A percentile compares a stretch with the other conserved stretches of the same genome.
phyloP scores from a whole-genome alignment of 2,797 vertebrate species.

The Schizothorax lantsangensis region DNA sequence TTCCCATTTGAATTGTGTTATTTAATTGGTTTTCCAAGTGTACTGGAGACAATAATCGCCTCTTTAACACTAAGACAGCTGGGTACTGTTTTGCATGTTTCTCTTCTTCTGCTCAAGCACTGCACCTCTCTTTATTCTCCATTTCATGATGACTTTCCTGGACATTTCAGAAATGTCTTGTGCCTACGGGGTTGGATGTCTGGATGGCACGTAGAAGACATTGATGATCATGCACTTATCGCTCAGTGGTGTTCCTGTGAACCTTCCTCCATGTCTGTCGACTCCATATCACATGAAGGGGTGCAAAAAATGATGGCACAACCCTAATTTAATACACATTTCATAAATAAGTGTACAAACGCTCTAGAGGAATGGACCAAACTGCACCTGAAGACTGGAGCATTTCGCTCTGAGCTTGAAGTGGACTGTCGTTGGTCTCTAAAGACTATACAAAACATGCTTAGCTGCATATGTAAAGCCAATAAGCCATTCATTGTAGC shows the following conservation, averaged over 20 bases:
- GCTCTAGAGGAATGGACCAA: conserved; percentile 58
- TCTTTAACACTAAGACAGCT: conserved; percentile 78
- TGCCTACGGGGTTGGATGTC: conserved; percentile 13
- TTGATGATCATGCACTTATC: conserved; percentile 49
- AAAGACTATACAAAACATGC: conserved; percentile 70
- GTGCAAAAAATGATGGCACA: conserved; percentile 12
- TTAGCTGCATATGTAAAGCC: conserved; percentile 60
- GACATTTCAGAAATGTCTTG: conserved; percentile 54
- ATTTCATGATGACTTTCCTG: conserved; percentile 33
- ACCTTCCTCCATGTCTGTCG: conserved; percentile 12
- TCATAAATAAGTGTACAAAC: conserved; percentile 12
- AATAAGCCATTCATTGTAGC: conserved; percentile 74
- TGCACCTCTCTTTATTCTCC: conserved; percentile 47
- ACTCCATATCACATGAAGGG: background rate
- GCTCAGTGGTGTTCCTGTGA: conserved; percentile 20
- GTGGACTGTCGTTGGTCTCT: conserved; percentile 66
- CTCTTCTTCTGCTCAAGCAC: conserved; percentile 51
- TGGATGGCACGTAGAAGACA: conserved; percentile 33
- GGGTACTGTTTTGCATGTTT: conserved; percentile 77
- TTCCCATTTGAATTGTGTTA: conserved; percentile 43
- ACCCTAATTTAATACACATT: conserved; percentile 12
- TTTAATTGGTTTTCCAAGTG: conserved; percentile 67
- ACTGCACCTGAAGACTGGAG: conserved; percentile 21
- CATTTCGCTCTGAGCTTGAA: conserved; percentile 32
- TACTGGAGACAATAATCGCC: conserved; percentile 70